Evolutionary conservation across 2,113 vertebrate species (phyloP), one percentile per base, ranked within the genome.

Genomic region (Hyaena hyaena): DNA sequence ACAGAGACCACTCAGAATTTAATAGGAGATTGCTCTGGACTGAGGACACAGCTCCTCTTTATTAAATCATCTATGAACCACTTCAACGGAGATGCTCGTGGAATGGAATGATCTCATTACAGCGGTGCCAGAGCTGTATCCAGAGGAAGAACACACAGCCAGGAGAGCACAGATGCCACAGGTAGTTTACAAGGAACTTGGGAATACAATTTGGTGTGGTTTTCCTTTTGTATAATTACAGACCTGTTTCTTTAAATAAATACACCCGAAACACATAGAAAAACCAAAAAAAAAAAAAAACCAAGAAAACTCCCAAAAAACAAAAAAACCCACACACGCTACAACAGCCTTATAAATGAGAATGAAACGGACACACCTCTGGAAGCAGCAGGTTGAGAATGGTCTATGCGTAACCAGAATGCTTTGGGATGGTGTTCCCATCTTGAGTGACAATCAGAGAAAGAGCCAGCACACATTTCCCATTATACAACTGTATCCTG

Each of bases 171-270:
- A 79, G n/a, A 50, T 14, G 83, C 61, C 31, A 66, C 86, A 93
- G 58, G 79, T 4, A 73, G 61, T 84, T 97, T 92, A 97, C 97
- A 98, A 97, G 96, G 86, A 73, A 74, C 94, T 95, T 97, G 98
- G 96, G 65, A 86, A 97, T 90, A 97, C 97, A 97, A 15, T 96
- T 96, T 92, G 45, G 33, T 12, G 28, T 73, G 66, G 88, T 90
- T 98, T 97, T 1, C 74, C 63, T 89, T 96, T 93, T 97, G 19
- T 43, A 58, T 66, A 68, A 98, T 98, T 80, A 96, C 96, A 97
- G 96, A 98, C 83, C 1, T 58, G 71, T 91, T 82, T 82, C 21
- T 45, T 97, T 84, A 98, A 98, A 98, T 98, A 98, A 98, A 98
- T 98, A 98, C 93, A 97, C 58, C 83, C 63, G 84, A 97, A 88